A percentile compares a stretch with the other conserved stretches of the same genome.
These are phyloP conservation scores for Microctenopoma lineatum DNA, from an alignment of 2,797 vertebrate species.

Conservation along the genomic window DNA sequence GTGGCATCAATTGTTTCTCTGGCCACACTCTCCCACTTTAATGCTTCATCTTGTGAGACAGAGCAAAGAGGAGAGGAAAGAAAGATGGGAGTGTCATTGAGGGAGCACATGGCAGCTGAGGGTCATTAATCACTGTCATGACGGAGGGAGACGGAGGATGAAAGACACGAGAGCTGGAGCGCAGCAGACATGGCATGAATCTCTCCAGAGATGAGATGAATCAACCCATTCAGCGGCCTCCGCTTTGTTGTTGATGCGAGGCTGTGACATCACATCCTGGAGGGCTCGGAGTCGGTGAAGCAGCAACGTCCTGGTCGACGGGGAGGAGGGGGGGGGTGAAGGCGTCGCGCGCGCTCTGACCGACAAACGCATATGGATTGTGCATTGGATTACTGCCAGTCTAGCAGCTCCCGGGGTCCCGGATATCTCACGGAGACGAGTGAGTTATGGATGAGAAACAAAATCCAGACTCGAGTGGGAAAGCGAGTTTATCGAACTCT, in stretches of 20 bases:
- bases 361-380: constrained; percentile 62
- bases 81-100: constrained; percentile 71
- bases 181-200: constrained; percentile 70
- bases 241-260: constrained; percentile 61
- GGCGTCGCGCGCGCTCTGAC: constrained; percentile 41
- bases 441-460: constrained; percentile 48
- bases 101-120: constrained; percentile 76
- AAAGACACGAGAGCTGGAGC: constrained; percentile 70
- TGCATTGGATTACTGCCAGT: constrained; percentile 69
- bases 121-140: constrained; percentile 77
- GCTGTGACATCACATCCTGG: constrained; percentile 67
- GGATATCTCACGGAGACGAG: constrained; percentile 45
- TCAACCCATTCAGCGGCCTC: constrained; percentile 63
- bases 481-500: constrained; percentile 33
- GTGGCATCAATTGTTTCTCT: constrained; percentile 66
- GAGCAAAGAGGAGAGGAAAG: constrained; percentile 56
- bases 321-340: constrained; percentile 37
- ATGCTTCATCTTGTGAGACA: constrained; percentile 59
- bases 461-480: constrained; percentile 25
- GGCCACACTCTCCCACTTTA: constrained; percentile 50
- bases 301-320: constrained; percentile 24
- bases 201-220: constrained; percentile 74
- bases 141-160: constrained; percentile 59
- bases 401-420: constrained; percentile 39
- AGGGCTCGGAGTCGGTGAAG: constrained; percentile 35